Evolutionary conservation across 2,113 vertebrate species (phyloP).

Genomic region (Chrysochloris asiatica): DNA sequence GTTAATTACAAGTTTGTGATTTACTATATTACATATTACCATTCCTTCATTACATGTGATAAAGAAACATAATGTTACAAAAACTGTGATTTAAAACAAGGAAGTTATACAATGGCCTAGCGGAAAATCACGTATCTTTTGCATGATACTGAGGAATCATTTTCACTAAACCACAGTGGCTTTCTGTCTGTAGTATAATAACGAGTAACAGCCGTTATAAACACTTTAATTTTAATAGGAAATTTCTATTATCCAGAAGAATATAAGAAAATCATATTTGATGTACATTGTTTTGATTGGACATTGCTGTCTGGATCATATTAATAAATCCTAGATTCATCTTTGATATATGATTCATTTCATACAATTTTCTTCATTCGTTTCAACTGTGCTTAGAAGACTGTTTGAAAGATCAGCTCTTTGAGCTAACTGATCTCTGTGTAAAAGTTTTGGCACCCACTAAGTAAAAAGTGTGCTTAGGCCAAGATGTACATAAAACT

Average conservation of each 20-base stretch:
- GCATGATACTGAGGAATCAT: background rate
- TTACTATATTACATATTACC: background rate
- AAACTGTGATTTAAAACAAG: background rate
- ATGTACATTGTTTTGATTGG: background rate
- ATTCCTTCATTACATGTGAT: background rate
- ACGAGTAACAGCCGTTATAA: background rate
- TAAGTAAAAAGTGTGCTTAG: no score
- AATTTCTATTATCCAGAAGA: background rate
- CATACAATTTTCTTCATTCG: no score
- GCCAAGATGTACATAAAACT: no score
- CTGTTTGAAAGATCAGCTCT: no score
- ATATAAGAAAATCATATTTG: background rate
- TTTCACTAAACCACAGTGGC: background rate
- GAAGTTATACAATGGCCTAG: background rate
- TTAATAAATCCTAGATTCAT: no score
- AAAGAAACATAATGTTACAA: background rate
- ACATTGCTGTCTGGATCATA: no score
- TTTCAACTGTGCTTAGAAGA: no score
- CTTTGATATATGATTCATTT: no score
- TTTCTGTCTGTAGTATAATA: background rate
- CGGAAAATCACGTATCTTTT: background rate
- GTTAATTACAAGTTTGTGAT: background rate
- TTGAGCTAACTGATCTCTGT: no score
- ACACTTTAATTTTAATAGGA: no score
- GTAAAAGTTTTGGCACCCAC: no score